Conservation (phyloP, 2,113 vertebrate genomes). For the Morone chrysops region DNA sequence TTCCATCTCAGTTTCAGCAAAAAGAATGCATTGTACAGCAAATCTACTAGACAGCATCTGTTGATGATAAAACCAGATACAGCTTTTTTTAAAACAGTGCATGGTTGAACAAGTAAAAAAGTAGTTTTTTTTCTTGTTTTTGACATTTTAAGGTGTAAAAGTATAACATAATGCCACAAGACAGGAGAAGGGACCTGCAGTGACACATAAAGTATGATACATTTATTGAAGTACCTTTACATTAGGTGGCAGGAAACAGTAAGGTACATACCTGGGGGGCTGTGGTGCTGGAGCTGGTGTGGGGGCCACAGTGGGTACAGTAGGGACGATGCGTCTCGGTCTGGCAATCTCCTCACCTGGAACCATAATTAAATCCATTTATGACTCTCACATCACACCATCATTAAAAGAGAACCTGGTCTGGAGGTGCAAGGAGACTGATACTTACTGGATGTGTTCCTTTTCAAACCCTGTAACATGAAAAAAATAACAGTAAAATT, state of each 20-base stretch:
- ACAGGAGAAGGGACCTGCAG: neutral
- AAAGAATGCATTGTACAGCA: neutral
- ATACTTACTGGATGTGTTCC: conserved; percentile 95
- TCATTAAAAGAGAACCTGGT: neutral
- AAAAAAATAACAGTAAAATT: conserved; percentile 68
- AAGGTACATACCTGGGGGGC: conserved; percentile 84
- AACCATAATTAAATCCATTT: neutral
- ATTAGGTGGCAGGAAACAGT: neutral
- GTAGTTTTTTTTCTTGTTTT: neutral
- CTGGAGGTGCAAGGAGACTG: neutral
- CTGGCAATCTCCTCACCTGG: conserved; percentile 95
- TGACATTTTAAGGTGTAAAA: neutral
- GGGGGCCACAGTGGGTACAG: conserved; percentile 57
- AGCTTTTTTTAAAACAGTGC: neutral
- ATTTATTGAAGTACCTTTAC: neutral
- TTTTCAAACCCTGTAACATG: conserved; percentile 92
- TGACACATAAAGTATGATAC: neutral
- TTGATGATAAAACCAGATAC: neutral
- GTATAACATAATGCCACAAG: neutral
- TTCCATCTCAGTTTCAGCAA: neutral
- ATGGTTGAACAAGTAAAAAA: accelerated
- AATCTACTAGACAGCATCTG: neutral
- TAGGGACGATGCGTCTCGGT: conserved; percentile 87
- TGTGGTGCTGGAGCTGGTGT: conserved; percentile 81
- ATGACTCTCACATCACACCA: neutral